Percentiles rank a stretch among this genome's conserved stretches.
phyloP scores from a whole-genome alignment of 2,888 invertebrate species.

The Lasius platythorax region DNA sequence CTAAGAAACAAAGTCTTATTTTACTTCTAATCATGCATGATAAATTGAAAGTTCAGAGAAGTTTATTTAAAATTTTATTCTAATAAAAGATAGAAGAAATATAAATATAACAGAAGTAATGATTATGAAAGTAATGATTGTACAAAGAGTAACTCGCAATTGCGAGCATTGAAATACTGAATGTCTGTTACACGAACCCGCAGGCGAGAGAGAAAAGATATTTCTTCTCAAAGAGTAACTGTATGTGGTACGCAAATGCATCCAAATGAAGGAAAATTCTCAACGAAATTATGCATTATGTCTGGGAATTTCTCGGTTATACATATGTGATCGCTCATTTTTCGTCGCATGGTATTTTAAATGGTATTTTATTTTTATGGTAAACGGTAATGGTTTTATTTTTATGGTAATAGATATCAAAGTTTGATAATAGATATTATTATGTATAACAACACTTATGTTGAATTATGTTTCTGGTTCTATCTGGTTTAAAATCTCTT shows the following conservation, averaged over 20 bases:
- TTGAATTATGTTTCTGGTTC: no score
- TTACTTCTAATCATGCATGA: neutral
- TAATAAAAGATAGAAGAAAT: neutral
- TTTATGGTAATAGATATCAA: no score
- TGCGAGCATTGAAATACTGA: neutral
- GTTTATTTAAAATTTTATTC: neutral
- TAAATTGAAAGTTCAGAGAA: neutral
- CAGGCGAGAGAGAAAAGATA: neutral
- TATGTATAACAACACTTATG: no score
- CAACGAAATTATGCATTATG: slow-evolving; percentile 31
- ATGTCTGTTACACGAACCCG: neutral
- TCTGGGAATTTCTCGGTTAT: slow-evolving; percentile 19
- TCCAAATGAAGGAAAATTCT: slow-evolving; percentile 46
- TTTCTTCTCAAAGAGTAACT: slow-evolving; percentile 18
- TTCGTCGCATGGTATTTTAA: no score
- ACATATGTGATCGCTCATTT: slow-evolving; percentile 22
- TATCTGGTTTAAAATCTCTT: no score
- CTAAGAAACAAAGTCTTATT: neutral
- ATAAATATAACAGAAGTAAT: neutral
- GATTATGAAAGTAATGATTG: no score
- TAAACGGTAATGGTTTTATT: no score
- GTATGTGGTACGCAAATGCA: slow-evolving; percentile 6
- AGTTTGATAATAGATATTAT: no score
- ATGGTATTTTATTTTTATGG: no score
- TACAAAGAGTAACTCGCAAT: neutral